phyloP scores from a whole-genome alignment of 2,797 vertebrate species.

The Megalops cyprinoides region DNA sequence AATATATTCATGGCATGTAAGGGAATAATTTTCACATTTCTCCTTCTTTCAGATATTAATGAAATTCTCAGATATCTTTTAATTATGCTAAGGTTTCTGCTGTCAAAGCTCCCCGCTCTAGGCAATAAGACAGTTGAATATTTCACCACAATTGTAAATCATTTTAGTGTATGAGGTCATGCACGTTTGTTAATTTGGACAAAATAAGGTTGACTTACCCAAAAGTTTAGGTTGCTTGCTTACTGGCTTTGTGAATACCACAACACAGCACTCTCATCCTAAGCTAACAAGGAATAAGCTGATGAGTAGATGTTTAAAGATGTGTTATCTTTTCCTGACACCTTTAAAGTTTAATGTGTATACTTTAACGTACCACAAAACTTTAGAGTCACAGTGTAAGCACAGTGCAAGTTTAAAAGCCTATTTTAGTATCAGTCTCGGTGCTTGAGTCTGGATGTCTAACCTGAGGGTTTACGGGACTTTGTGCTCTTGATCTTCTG shows the following conservation, averaged over 20 bases:
- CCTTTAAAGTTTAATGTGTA: neutral
- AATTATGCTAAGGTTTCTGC: conserved; percentile 9
- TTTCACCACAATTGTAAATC: neutral
- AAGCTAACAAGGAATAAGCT: neutral
- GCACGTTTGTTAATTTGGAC: neutral
- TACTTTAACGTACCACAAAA: neutral
- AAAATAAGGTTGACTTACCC: neutral
- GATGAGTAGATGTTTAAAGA: neutral
- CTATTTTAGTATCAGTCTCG: neutral
- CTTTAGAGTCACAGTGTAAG: neutral
- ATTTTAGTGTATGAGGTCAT: conserved; percentile 6
- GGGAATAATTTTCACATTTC: neutral
- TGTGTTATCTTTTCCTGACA: neutral
- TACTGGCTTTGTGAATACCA: neutral
- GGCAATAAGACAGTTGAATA: conserved; percentile 11
- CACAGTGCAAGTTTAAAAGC: neutral
- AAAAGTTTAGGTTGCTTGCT: neutral
- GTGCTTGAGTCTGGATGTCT: neutral
- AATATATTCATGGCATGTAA: conserved; percentile 14
- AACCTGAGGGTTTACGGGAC: neutral
- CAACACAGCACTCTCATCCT: neutral
- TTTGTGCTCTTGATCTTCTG: neutral
- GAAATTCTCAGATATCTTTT: conserved; percentile 19
- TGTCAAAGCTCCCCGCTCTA: neutral
- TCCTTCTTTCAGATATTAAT: conserved; percentile 5